Base-by-base conservation (phyloP, 2,888 invertebrate species). In the Mimumesa dahlbomi region DNA sequence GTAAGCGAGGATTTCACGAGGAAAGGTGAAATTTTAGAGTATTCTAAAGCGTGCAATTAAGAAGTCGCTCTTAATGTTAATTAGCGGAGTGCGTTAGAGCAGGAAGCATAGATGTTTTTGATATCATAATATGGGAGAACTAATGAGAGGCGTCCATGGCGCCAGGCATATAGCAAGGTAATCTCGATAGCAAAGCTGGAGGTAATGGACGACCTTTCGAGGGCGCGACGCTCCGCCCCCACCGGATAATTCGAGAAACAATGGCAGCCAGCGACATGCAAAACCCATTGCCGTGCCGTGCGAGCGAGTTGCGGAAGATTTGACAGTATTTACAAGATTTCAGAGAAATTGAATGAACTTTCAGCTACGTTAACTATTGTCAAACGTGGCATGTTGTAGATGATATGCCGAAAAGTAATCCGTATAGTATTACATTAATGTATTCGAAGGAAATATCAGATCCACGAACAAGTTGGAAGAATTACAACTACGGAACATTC, bases 301-400 rank as follows among this genome's bases (percentile, higher is more conserved):
- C 42, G 52, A 48, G 63, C 57, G 57, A 53, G 54, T 62, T 45
- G 25, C 48, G 11, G 2, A 2, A 9, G 38, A 40, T 36, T 57
- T 38, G 58, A 72, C 64, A 67, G 62, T 40, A 50, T 22, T 81
- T 92, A 98, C 98, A 96, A 97, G 96, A 90, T 96, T 97, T 82
- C 95, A 95, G 78, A 94, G 92, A 77, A 96, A 94, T 89, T 98
- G 97, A 85, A 97, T 93, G 87, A 98, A 93, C 84, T n/a, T n/a
- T n/a, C n/a, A n/a, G n/a, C n/a, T n/a, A n/a, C n/a, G n/a, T n/a
- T n/a, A n/a, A n/a, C n/a, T n/a, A n/a, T n/a, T n/a, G n/a, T n/a
- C n/a, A n/a, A n/a, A n/a, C n/a, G n/a, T n/a, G n/a, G n/a, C n/a
- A n/a, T n/a, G n/a, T n/a, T n/a, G n/a, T n/a, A n/a, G n/a, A n/a